Evolutionary conservation across 2,888 invertebrate genomes (phyloP).

Genomic region (Tachina grossa): DNA sequence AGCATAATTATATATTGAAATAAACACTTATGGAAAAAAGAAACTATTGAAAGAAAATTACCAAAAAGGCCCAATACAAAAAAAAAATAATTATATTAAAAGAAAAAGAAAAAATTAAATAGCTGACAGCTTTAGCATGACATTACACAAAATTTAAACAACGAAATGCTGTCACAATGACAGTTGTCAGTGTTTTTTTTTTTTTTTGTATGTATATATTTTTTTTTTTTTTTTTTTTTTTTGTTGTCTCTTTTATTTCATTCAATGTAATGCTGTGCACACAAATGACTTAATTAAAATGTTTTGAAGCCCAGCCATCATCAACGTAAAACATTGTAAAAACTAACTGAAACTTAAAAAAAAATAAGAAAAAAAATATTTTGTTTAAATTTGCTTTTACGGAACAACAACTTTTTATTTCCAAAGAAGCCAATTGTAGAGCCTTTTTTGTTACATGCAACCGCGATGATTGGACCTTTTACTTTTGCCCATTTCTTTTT

Average conservation of each 20-base stretch:
- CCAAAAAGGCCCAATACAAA: constrained; percentile 27
- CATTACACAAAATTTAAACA: constrained; percentile 58
- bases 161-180: constrained; percentile 70
- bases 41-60: constrained; percentile 29
- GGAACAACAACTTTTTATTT: constrained; percentile 13
- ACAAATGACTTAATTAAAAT: constrained; percentile 80
- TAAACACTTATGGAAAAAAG: constrained; percentile 17
- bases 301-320: constrained; percentile 68
- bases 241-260: constrained; percentile 27
- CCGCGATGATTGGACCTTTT: constrained; percentile 46
- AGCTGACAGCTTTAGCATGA: constrained; percentile 71
- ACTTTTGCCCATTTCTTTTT: constrained; percentile 29
- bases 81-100: background rate
- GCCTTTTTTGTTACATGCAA: constrained; percentile 11
- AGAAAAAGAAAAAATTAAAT: constrained; percentile 60
- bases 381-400: constrained; percentile 26
- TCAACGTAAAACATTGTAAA: constrained; percentile 15
- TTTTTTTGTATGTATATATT: background rate
- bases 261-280: constrained; percentile 38
- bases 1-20: constrained; percentile 53
- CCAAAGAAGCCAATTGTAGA: constrained; percentile 57
- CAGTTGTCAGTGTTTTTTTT: constrained; percentile 64
- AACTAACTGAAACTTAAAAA: constrained; percentile 36
- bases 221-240: constrained; percentile 20
- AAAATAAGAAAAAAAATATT: constrained; percentile 21